phyloP scores from a whole-genome alignment of 30 jellyfish, hydroid and myxozoan species.

The Morbakka virulenta region DNA sequence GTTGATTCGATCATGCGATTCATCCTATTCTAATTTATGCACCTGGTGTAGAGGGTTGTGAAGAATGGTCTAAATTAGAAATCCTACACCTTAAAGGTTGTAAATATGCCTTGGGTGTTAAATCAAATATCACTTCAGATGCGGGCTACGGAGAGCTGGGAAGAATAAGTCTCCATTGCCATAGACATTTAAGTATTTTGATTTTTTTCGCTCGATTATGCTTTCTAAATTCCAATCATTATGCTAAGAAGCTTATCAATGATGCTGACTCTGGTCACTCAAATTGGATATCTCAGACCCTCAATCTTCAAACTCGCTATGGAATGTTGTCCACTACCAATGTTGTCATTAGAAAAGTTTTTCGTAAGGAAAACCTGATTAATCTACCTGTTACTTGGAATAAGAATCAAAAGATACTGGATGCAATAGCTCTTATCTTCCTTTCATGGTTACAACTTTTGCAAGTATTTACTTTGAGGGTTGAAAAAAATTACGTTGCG shows the following conservation, averaged over 20 bases:
- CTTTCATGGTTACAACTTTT: no score
- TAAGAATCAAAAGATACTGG: no score
- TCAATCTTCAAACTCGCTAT: not conserved
- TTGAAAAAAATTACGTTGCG: no score
- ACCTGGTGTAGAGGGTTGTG: constrained; percentile 25
- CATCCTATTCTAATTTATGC: constrained; percentile 24
- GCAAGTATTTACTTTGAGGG: no score
- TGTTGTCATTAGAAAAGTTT: no score
- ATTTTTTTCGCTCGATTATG: constrained; percentile 15
- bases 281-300: constrained; percentile 24
- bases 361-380: no score
- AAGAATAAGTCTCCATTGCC: constrained; percentile 18
- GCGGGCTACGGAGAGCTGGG: constrained; percentile 25
- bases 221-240: not conserved
- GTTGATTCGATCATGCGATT: constrained; percentile 15
- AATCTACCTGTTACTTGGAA: no score
- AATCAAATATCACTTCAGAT: constrained; percentile 17
- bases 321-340: no score
- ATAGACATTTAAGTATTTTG: not conserved
- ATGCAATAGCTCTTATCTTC: no score
- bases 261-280: constrained; percentile 31
- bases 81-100: constrained; percentile 18
- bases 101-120: constrained; percentile 37
- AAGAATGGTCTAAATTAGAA: constrained; percentile 31
- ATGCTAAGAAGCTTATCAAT: constrained; percentile 22